phyloP scores from a whole-genome alignment of 2,888 invertebrate genomes.

The Tillus elongatus region DNA sequence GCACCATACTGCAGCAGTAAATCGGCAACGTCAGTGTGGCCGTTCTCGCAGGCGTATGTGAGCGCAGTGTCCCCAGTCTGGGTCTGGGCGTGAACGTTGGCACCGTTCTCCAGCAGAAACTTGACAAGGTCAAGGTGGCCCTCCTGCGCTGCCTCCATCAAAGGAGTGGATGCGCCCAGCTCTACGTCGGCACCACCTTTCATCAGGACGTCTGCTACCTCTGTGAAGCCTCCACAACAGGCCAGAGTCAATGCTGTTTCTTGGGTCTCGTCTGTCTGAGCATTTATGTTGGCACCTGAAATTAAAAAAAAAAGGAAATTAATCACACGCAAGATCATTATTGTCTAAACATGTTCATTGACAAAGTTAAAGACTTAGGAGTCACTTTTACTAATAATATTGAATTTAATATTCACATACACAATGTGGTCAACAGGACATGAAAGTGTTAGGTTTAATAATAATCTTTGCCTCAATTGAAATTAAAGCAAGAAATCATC shows the following conservation, averaged over 20 bases:
- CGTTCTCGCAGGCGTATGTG: constrained; percentile 97
- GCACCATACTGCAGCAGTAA: constrained; percentile 84
- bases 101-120: constrained; percentile 74
- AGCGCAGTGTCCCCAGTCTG: constrained; percentile 65
- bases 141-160: constrained; percentile 98
- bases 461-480: too few species aligned
- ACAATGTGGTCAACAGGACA: too few species aligned
- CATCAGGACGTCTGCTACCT: constrained; percentile 90
- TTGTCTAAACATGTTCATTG: too few species aligned
- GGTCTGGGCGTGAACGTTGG: constrained; percentile 88
- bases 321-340: too few species aligned
- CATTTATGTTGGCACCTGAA: constrained; percentile 85
- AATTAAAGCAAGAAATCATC: too few species aligned
- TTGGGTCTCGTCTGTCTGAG: constrained; percentile 97
- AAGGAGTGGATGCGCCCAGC: constrained; percentile 88
- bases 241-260: constrained; percentile 91
- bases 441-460: too few species aligned
- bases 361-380: too few species aligned
- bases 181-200: constrained; percentile 93
- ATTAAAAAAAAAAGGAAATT: constrained; percentile 17
- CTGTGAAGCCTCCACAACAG: constrained; percentile 90
- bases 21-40: constrained; percentile 95
- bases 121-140: constrained; percentile 90
- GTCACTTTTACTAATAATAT: too few species aligned
- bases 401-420: too few species aligned